These are phyloP conservation scores for Phocides pigmalion DNA, from an alignment of 1,140 invertebrate genomes.

Conservation along the genomic window DNA sequence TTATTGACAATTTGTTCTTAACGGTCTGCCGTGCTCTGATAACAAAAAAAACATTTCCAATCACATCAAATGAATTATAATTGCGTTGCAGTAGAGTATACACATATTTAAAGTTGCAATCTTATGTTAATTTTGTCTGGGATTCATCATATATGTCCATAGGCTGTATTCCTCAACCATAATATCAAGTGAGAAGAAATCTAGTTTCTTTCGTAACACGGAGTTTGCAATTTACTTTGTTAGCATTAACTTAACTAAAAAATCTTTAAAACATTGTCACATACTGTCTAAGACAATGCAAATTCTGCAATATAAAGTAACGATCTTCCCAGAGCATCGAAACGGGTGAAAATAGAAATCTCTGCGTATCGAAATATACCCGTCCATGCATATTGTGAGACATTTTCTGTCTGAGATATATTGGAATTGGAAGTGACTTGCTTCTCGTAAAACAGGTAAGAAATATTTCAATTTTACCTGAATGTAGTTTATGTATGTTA, in stretches of 20 bases:
- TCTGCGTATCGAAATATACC: conserved; percentile 26
- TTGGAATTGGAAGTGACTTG: conserved; percentile 17
- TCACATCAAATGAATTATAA: too few species aligned
- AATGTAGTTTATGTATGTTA: too few species aligned
- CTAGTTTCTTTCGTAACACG: too few species aligned
- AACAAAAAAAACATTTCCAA: too few species aligned
- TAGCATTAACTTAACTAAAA: too few species aligned
- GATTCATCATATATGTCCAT: too few species aligned
- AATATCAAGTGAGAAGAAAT: too few species aligned
- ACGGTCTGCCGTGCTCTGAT: not conserved
- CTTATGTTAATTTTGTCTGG: too few species aligned
- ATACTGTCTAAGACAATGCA: conserved; percentile 3
- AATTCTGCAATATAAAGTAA: conserved; percentile 27
- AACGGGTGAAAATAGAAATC: conserved; percentile 26
- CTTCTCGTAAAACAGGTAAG: not conserved
- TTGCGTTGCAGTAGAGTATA: too few species aligned
- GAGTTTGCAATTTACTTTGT: too few species aligned
- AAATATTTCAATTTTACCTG: not conserved
- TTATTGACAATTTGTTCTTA: not conserved
- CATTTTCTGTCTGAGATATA: conserved; percentile 32
- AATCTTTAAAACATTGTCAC: not conserved
- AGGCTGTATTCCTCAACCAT: too few species aligned
- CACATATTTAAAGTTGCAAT: too few species aligned
- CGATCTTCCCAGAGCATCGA: conserved; percentile 24
- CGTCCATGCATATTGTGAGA: conserved; percentile 32